These are phyloP conservation scores for Conus canariensis DNA, from an alignment of 2,888 invertebrate species.

Conservation along the genomic window DNA sequence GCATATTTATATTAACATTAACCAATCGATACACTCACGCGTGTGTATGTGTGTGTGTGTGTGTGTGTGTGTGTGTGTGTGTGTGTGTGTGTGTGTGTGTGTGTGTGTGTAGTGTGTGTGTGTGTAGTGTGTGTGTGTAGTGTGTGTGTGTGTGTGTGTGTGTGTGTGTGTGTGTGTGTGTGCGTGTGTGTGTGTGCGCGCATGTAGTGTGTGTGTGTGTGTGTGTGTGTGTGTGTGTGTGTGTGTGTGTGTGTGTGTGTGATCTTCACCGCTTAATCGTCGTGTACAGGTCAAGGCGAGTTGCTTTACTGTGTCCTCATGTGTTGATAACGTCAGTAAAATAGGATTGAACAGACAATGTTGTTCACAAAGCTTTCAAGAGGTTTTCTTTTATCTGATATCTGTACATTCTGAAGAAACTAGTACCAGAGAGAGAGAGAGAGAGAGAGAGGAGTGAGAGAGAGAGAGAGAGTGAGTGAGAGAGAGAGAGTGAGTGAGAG, in stretches of 20 bases:
- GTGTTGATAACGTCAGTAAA: too few relatives aligned
- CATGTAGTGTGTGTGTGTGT: background rate
- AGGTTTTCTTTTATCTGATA: too few relatives aligned
- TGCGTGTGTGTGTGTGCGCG: background rate
- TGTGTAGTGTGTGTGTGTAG: background rate
- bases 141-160: background rate
- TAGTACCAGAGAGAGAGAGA: background rate
- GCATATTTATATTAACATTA: too few relatives aligned
- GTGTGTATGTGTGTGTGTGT: background rate
- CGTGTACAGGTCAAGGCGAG: too few relatives aligned
- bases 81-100: background rate
- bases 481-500: background rate
- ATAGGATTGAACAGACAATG: too few relatives aligned
- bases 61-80: background rate
- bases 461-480: background rate
- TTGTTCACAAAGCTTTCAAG: too few relatives aligned
- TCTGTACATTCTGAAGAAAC: too few relatives aligned
- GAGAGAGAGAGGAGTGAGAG: background rate
- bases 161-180: background rate
- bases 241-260: background rate
- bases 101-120: background rate
- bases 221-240: background rate
- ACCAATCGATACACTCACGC: background rate
- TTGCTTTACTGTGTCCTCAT: too few relatives aligned
- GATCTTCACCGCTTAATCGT: too few relatives aligned